These are phyloP conservation scores for Morinoia aosen DNA, from an alignment of 2,888 invertebrate genomes.

Conservation along the genomic window DNA sequence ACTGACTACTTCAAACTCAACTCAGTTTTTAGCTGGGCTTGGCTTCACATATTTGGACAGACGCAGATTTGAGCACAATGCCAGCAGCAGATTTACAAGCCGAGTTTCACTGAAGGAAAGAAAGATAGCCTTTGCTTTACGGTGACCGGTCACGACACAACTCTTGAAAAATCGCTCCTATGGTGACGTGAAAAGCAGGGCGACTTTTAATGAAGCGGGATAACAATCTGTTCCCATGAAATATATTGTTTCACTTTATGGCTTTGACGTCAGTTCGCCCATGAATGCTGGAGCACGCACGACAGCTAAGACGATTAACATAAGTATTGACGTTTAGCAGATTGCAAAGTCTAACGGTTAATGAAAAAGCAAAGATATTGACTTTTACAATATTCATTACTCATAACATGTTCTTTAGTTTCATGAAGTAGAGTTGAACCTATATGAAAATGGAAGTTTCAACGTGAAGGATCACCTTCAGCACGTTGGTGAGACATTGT, in stretches of 20 bases:
- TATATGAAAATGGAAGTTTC: too few relatives aligned
- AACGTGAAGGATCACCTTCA: too few relatives aligned
- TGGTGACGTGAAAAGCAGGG: neutral
- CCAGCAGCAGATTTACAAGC: neutral
- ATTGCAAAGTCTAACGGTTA: too few relatives aligned
- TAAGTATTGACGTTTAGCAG: too few relatives aligned
- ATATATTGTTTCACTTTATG: neutral
- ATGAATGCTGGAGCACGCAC: neutral
- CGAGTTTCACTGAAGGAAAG: neutral
- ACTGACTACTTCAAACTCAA: neutral
- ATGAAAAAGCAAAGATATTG: neutral
- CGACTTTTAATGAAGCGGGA: constrained; percentile 19
- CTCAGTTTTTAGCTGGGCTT: neutral
- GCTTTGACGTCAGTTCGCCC: neutral
- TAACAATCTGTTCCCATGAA: neutral
- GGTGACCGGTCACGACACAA: constrained; percentile 13
- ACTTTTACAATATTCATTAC: neutral
- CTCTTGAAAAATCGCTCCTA: neutral
- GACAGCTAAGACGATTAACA: too few relatives aligned
- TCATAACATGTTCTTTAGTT: neutral
- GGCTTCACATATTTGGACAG: neutral
- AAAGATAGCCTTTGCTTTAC: constrained; percentile 28
- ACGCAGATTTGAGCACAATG: neutral
- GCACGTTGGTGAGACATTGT: too few relatives aligned
- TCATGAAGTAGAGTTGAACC: neutral